These are phyloP conservation scores for Zaprionus lachaisei DNA, from an alignment of 1,140 invertebrate genomes.

Conservation along the genomic window DNA sequence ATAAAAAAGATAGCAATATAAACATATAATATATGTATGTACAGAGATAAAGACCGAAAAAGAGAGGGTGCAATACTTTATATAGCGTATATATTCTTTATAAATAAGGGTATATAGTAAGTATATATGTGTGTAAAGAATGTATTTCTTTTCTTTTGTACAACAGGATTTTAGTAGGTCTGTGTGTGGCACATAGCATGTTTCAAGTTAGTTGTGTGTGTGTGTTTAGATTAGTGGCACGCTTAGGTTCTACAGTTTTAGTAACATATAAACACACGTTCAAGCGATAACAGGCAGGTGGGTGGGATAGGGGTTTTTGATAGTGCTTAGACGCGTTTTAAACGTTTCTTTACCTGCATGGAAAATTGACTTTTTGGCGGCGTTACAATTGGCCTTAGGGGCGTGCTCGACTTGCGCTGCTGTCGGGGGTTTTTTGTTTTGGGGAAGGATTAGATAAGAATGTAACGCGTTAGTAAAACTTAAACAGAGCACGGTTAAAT, in stretches of 20 bases:
- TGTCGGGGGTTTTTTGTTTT: conserved; percentile 17
- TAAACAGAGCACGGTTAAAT: conserved; percentile 34
- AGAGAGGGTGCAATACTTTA: conserved; percentile 9
- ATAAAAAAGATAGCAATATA: conserved; percentile 31
- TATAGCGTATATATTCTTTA: conserved; percentile 1
- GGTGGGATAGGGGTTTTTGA: background rate
- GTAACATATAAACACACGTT: conserved; percentile 36
- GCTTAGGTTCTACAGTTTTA: conserved; percentile 48
- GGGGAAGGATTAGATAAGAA: conserved; percentile 53
- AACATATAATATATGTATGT: conserved; percentile 20
- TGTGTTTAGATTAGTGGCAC: conserved; percentile 56
- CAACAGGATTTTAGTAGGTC: conserved; percentile 26
- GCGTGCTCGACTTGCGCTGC: conserved; percentile 83
- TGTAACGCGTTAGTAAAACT: conserved; percentile 65
- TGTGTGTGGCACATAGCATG: conserved; percentile 15
- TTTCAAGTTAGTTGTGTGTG: conserved; percentile 35
- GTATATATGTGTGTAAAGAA: background rate
- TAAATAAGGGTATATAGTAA: background rate
- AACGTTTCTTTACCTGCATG: conserved; percentile 77
- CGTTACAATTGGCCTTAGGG: conserved; percentile 70
- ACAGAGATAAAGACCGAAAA: conserved; percentile 6
- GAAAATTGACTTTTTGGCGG: conserved; percentile 83
- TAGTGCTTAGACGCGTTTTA: conserved; percentile 4
- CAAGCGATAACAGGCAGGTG: conserved; percentile 39
- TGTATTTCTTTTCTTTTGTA: conserved; percentile 25